These are phyloP conservation scores for Megamerina dolium DNA, from an alignment of 2,888 invertebrate species.

Conservation along the genomic window DNA sequence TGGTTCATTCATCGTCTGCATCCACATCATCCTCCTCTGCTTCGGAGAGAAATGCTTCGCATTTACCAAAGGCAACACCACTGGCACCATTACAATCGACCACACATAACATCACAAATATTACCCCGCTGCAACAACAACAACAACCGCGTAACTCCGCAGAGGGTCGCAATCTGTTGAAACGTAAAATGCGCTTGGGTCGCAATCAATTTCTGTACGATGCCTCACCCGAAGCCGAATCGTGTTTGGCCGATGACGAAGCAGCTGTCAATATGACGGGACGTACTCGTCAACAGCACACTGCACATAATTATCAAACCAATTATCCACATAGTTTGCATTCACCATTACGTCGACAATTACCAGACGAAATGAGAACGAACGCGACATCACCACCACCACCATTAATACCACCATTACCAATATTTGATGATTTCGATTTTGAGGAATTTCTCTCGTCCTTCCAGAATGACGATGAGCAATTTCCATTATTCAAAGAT, in stretches of 20 bases:
- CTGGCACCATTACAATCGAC: background rate
- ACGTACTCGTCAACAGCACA: constrained; percentile 34
- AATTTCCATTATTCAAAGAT: constrained; percentile 51
- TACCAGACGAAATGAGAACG: constrained; percentile 1
- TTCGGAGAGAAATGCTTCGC: background rate
- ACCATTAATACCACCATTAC: constrained; percentile 34
- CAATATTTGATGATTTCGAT: constrained; percentile 55
- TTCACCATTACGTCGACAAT: constrained; percentile 21
- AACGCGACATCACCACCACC: constrained; percentile 4
- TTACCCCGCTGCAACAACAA: constrained; percentile 21
- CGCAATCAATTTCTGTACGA: constrained; percentile 49
- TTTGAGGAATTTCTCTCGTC: constrained; percentile 65
- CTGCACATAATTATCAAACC: constrained; percentile 2
- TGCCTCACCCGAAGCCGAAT: constrained; percentile 41
- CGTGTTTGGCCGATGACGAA: constrained; percentile 40
- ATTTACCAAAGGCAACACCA: background rate
- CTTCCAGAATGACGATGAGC: constrained; percentile 60
- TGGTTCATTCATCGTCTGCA: constrained; percentile 5
- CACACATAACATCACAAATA: constrained; percentile 5
- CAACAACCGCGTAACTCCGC: constrained; percentile 34
- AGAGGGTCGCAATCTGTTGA: constrained; percentile 37
- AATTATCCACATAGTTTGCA: constrained; percentile 5
- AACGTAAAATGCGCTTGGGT: constrained; percentile 47
- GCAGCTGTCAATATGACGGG: constrained; percentile 33
- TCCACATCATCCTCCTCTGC: constrained; percentile 11